phyloP scores from a whole-genome alignment of 2,888 invertebrate species.

The Drosophila robusta region DNA sequence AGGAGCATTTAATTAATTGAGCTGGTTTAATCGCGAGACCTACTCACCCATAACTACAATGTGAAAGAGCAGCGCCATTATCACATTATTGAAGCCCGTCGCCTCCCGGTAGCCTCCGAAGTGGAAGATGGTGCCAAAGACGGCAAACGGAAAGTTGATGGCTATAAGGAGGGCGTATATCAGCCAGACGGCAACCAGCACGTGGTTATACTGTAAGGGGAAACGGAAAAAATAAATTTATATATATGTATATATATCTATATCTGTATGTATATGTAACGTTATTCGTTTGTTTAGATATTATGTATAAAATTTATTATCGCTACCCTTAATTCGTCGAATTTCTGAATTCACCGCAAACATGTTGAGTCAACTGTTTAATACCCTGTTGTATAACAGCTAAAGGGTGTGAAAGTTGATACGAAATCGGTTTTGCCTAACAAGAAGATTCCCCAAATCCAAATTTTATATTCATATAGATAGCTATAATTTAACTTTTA shows the following conservation, averaged over 20 bases:
- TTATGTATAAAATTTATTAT: conserved; percentile 1
- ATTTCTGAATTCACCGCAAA: not conserved
- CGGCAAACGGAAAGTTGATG: conserved; percentile 70
- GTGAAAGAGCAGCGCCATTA: conserved; percentile 58
- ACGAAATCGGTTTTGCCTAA: too few species aligned
- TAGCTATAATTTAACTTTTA: too few species aligned
- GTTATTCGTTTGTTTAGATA: not conserved
- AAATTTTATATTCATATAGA: too few species aligned
- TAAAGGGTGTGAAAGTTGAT: too few species aligned
- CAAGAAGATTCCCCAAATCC: too few species aligned
- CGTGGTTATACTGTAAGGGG: conserved; percentile 54
- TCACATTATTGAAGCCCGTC: conserved; percentile 49
- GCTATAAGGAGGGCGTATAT: conserved; percentile 58
- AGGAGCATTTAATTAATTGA: too few species aligned
- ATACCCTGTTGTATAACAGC: not conserved
- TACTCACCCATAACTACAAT: conserved; percentile 63
- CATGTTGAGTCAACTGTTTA: not conserved
- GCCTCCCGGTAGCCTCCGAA: conserved; percentile 70
- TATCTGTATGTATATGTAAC: not conserved
- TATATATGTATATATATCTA: too few species aligned
- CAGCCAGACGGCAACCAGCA: conserved; percentile 67
- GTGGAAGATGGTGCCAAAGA: conserved; percentile 73
- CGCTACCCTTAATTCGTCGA: not conserved
- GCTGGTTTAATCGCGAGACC: not conserved
- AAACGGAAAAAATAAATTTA: not conserved